A percentile compares a stretch with the other conserved stretches of the same genome.
These are phyloP conservation scores for Myotis lucifugus DNA, from an alignment of 2,113 vertebrate genomes.

Conservation along the genomic window DNA sequence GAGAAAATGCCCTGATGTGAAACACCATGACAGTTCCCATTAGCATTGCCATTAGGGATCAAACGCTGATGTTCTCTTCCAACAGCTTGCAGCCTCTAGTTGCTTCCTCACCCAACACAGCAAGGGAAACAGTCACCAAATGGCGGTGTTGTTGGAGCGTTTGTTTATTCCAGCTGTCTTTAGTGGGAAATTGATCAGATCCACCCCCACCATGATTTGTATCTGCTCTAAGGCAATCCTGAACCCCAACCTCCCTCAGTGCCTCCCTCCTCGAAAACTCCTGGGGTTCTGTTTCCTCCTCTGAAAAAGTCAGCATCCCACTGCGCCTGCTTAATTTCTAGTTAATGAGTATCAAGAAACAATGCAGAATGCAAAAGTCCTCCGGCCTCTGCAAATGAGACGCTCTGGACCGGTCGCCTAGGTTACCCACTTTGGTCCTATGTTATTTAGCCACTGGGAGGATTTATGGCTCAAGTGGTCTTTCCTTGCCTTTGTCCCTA, in stretches of 20 bases:
- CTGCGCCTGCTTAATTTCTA: neutral
- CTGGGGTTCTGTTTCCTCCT: neutral
- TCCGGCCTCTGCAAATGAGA: neutral
- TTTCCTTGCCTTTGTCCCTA: neutral
- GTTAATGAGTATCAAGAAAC: constrained; percentile 42
- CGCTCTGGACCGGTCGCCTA: neutral
- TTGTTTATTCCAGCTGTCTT: constrained; percentile 61
- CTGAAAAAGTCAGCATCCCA: neutral
- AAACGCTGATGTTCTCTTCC: neutral
- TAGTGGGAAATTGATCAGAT: neutral
- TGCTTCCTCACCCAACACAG: neutral
- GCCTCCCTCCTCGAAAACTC: neutral
- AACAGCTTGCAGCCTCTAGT: neutral
- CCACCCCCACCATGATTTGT: neutral
- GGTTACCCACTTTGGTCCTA: neutral
- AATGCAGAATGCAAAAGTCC: neutral
- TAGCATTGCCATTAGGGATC: neutral
- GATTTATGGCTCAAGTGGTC: neutral
- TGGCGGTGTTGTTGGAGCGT: neutral
- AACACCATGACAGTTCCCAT: neutral
- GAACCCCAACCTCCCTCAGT: neutral
- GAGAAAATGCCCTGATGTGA: neutral
- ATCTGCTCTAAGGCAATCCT: neutral
- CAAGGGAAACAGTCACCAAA: constrained; percentile 30
- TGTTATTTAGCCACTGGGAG: neutral